These are phyloP conservation scores for Crotalus tigris DNA, from an alignment of 2,113 vertebrate genomes.

Conservation along the genomic window DNA sequence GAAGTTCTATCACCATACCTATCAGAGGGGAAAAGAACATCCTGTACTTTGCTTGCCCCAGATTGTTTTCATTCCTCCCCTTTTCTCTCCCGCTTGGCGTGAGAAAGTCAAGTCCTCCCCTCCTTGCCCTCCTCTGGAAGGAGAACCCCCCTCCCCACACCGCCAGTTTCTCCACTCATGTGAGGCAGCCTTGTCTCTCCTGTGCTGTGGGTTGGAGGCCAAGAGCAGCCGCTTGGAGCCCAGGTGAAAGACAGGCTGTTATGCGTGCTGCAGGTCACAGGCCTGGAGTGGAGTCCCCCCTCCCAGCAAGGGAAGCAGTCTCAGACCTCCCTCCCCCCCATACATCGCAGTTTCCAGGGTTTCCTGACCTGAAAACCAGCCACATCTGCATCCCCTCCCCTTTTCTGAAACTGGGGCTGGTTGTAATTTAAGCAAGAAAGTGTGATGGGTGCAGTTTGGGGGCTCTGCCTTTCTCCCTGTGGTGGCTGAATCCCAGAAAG, in stretches of 20 bases:
- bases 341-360: not conserved
- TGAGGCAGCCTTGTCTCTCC: not conserved
- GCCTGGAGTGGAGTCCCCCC: not conserved
- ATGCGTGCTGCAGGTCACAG: not conserved
- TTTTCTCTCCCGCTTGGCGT: not conserved
- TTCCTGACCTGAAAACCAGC: not conserved
- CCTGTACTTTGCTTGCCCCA: constrained; percentile 28
- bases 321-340: not conserved
- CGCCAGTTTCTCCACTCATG: not conserved
- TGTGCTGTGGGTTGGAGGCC: not conserved
- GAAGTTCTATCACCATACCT: constrained; percentile 42
- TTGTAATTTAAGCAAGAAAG: not conserved
- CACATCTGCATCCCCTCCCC: not conserved
- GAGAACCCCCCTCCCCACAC: not conserved
- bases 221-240: not conserved
- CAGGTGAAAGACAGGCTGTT: not conserved
- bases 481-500: not conserved
- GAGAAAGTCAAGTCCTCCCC: not conserved
- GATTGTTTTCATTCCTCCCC: not conserved
- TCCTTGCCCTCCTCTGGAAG: not conserved
- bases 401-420: not conserved
- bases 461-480: not conserved
- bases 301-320: no score
- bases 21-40: constrained; percentile 32
- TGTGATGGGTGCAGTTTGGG: not conserved